Percentiles rank a stretch among this genome's conserved stretches.
Evolutionary conservation across 1,140 invertebrate species (phyloP).

Genomic region (Neodiprion lecontei): DNA sequence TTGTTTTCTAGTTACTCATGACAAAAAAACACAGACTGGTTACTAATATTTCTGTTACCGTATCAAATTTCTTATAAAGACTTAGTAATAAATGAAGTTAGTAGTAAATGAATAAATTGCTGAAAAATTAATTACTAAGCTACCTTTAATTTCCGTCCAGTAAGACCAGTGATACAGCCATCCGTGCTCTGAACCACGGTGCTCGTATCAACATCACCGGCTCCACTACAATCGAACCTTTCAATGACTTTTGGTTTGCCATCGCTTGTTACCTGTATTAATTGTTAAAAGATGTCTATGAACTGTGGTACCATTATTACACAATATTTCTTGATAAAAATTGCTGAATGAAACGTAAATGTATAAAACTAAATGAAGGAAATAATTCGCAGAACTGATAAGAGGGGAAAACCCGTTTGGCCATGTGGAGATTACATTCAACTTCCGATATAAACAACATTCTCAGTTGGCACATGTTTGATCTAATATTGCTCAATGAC

Average conservation of each 20-base stretch:
- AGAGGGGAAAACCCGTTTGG: too few species aligned
- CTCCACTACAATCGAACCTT: slow-evolving; percentile 93
- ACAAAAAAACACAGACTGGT: too few species aligned
- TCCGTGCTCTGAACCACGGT: slow-evolving; percentile 80
- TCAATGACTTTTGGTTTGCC: slow-evolving; percentile 94
- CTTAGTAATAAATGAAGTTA: not conserved
- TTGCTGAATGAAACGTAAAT: slow-evolving; percentile 34
- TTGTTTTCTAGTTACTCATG: not conserved
- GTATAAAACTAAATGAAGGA: slow-evolving; percentile 14
- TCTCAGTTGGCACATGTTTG: too few species aligned
- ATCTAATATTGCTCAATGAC: too few species aligned
- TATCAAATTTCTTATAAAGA: too few species aligned
- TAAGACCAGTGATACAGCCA: slow-evolving; percentile 83
- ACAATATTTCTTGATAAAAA: slow-evolving; percentile 35
- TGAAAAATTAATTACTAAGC: slow-evolving; percentile 26
- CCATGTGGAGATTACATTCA: too few species aligned
- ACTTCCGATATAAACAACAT: too few species aligned
- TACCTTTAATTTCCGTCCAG: slow-evolving; percentile 89
- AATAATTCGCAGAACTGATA: not conserved
- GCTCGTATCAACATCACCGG: slow-evolving; percentile 92
- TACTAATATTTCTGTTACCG: too few species aligned
- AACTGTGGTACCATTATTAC: slow-evolving; percentile 24
- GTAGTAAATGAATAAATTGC: slow-evolving; percentile 17
- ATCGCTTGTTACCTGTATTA: slow-evolving; percentile 79
- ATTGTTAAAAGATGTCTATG: not conserved